Conservation (phyloP, 2,113 vertebrate species). For the Boleophthalmus pectinirostris region DNA sequence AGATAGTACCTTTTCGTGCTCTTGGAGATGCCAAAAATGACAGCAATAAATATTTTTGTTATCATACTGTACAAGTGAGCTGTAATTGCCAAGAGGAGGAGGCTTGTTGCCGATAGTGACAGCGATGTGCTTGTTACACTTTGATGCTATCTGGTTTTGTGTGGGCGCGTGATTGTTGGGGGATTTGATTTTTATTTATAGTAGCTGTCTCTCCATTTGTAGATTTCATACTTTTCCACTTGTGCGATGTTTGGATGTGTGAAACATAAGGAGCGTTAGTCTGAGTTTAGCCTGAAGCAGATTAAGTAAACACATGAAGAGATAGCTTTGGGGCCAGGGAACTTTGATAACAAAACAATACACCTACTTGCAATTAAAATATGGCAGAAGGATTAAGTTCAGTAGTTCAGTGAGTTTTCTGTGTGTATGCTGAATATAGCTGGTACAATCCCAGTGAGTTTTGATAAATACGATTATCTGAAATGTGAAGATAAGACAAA, state of each 20-base stretch:
- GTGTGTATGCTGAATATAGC: neutral
- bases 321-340: conserved; percentile 47
- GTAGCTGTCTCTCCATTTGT: conserved; percentile 62
- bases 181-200: conserved; percentile 60
- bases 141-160: conserved; percentile 36
- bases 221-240: conserved; percentile 46
- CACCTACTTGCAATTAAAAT: neutral
- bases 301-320: conserved; percentile 26
- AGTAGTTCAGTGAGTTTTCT: neutral
- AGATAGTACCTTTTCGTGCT: too few relatives aligned
- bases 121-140: conserved; percentile 30
- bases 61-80: neutral
- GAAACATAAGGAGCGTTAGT: conserved; percentile 9
- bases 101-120: conserved; percentile 24
- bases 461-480: neutral
- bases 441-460: neutral
- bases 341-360: neutral
- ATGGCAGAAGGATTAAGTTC: neutral
- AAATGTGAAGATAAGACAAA: neutral
- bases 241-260: conserved; percentile 32
- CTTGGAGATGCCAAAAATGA: neutral
- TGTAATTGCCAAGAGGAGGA: conserved; percentile 11
- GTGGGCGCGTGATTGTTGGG: conserved; percentile 46
- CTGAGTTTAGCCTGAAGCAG: conserved; percentile 23
- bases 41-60: neutral